phyloP scores from a whole-genome alignment of 2,888 invertebrate genomes.

The Meiosimyza decipiens region DNA sequence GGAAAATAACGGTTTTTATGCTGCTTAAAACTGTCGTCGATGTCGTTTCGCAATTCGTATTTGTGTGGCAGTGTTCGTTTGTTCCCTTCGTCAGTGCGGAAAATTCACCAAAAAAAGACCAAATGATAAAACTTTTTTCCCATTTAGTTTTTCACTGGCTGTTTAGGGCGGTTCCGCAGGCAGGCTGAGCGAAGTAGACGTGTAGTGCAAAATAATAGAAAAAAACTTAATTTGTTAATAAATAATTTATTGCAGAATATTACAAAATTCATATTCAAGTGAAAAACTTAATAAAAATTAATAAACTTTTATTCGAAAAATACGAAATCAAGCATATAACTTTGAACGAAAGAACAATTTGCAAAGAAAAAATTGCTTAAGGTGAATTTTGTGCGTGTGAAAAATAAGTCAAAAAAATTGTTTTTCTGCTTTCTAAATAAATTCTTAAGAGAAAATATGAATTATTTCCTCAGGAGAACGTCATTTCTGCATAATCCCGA shows the following conservation, averaged over 20 bases:
- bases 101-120: conserved; percentile 60
- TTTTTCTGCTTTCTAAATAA: neutral
- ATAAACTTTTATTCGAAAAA: neutral
- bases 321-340: neutral
- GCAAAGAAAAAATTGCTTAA: neutral
- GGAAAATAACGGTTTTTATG: conserved; percentile 47
- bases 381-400: neutral
- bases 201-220: conserved; percentile 46
- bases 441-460: neutral
- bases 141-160: conserved; percentile 67
- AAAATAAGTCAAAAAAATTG: neutral
- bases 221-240: conserved; percentile 25
- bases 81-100: conserved; percentile 48
- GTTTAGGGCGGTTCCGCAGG: conserved; percentile 69
- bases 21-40: conserved; percentile 39
- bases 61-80: conserved; percentile 19
- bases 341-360: neutral
- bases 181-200: conserved; percentile 58
- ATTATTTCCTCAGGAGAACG: neutral
- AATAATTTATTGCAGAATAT: conserved; percentile 9
- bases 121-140: conserved; percentile 52
- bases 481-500: too few species aligned
- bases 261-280: too few species aligned
- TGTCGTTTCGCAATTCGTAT: conserved; percentile 27
- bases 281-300: too few species aligned